Percentiles rank a stretch among this genome's conserved stretches.
Conservation (phyloP, 2,888 invertebrate species). For the Trisateles emortualis region DNA sequence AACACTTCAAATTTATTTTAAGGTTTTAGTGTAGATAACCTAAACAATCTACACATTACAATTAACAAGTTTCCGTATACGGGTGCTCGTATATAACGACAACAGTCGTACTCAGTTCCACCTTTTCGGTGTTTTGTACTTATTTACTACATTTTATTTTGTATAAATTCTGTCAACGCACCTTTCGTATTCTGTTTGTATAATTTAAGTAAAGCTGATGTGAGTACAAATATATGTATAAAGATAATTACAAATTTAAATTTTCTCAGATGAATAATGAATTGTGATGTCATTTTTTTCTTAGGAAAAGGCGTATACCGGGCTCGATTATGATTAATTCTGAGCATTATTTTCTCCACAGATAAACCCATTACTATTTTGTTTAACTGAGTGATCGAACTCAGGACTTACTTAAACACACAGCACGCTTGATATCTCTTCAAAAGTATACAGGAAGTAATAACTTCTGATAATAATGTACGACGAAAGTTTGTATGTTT, state of each 20-base stretch:
- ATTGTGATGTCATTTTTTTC: too few relatives aligned
- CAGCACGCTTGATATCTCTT: too few relatives aligned
- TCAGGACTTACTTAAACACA: too few relatives aligned
- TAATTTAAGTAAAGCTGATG: neutral
- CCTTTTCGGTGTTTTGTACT: conserved; percentile 12
- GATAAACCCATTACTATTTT: too few relatives aligned
- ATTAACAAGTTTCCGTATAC: neutral
- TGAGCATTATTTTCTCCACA: too few relatives aligned
- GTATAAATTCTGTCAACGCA: neutral
- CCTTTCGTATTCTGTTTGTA: neutral
- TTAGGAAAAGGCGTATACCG: too few relatives aligned
- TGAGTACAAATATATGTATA: neutral
- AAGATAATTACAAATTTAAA: too few relatives aligned
- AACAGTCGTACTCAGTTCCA: neutral
- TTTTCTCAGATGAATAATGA: too few relatives aligned
- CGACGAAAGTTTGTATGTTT: neutral
- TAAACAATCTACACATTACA: neutral
- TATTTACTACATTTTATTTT: neutral
- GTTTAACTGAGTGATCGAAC: too few relatives aligned
- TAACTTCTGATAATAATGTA: neutral
- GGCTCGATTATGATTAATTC: too few relatives aligned
- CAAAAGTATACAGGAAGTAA: neutral
- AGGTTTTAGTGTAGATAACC: too few relatives aligned
- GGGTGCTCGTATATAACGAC: neutral
- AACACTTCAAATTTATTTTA: too few relatives aligned